These are phyloP conservation scores for Ophioninae sp. DNA, from an alignment of 2,888 invertebrate genomes.

Conservation along the genomic window DNA sequence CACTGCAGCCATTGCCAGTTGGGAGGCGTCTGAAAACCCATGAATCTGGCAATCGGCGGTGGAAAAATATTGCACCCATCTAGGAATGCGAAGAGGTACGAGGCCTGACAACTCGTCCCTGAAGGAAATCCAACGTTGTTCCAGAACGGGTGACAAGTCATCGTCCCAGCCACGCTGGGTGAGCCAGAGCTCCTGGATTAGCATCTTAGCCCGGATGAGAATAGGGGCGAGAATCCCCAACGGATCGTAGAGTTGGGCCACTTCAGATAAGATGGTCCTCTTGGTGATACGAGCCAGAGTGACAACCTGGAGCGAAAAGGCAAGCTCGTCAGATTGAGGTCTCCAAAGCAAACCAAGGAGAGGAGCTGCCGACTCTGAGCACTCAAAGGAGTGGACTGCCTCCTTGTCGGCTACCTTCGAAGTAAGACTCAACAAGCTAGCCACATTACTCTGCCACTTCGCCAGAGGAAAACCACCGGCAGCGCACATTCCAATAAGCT, in stretches of 20 bases:
- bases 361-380: no score
- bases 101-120: slow-evolving; percentile 7
- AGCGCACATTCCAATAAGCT: not conserved
- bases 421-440: not conserved
- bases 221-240: slow-evolving; percentile 40
- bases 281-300: no score
- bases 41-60: no score
- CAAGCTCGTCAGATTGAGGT: no score
- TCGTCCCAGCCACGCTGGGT: slow-evolving; percentile 45
- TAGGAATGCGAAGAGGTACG: no score
- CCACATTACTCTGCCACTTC: slow-evolving; percentile 48
- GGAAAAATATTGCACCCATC: no score
- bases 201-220: slow-evolving; percentile 41
- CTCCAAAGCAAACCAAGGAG: no score
- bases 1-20: not conserved
- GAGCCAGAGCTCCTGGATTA: slow-evolving; percentile 45
- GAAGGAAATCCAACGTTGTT: slow-evolving; percentile 16
- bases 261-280: no score
- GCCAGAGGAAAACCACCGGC: slow-evolving; percentile 58
- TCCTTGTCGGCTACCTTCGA: no score
- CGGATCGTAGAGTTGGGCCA: slow-evolving; percentile 24
- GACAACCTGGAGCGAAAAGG: no score
- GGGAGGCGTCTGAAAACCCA: no score
- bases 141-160: not conserved
- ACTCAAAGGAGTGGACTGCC: no score